These are phyloP conservation scores for Pterophyllum scalare DNA, from an alignment of 2,113 vertebrate genomes.

Conservation along the genomic window DNA sequence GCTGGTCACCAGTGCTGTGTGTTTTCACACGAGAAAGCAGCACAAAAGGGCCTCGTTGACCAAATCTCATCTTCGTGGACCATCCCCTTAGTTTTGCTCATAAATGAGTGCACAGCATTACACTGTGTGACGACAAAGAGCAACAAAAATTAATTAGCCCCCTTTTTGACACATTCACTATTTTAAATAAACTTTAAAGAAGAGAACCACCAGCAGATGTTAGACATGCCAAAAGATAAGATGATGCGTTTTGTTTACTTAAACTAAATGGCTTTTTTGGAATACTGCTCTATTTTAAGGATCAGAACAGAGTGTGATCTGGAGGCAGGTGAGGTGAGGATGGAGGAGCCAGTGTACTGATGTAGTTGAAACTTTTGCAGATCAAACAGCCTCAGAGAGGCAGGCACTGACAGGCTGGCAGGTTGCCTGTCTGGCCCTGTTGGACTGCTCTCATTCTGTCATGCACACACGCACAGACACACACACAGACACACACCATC, in stretches of 20 bases:
- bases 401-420: not conserved
- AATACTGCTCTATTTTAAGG: not conserved
- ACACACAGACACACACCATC: not conserved
- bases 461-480: not conserved
- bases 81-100: not conserved
- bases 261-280: not conserved
- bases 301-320: not conserved
- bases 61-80: not conserved
- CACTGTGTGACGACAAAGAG: not conserved
- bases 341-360: not conserved
- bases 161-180: not conserved
- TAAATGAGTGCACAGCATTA: not conserved
- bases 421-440: constrained; percentile 18
- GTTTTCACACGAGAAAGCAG: not conserved
- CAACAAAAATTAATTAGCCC: not conserved
- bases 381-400: constrained; percentile 41
- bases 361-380: constrained; percentile 18
- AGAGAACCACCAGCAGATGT: not conserved
- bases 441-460: constrained; percentile 64
- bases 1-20: not conserved
- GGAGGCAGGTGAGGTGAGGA: constrained; percentile 22
- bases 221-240: not conserved
- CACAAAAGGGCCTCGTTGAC: no score
- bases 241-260: not conserved
- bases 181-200: not conserved